Percentiles rank a stretch among this genome's conserved stretches.
These are phyloP conservation scores for Hormaphis cornu DNA, from an alignment of 1,140 invertebrate genomes.

Conservation along the genomic window DNA sequence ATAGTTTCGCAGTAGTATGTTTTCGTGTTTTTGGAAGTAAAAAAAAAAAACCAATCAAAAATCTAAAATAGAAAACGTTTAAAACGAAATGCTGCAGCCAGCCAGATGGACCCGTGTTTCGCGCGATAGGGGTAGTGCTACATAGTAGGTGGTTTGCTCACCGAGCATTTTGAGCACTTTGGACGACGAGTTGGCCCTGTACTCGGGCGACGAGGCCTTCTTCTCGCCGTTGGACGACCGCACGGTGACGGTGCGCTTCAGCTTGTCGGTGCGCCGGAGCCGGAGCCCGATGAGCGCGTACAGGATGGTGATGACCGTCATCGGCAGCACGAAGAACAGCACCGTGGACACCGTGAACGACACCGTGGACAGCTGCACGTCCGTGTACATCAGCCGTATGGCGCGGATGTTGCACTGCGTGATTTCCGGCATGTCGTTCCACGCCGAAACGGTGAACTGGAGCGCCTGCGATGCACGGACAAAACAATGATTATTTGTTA, in stretches of 20 bases:
- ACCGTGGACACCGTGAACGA: slow-evolving; percentile 76
- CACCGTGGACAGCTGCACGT: slow-evolving; percentile 45
- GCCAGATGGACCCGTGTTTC: no score
- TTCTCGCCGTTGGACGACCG: slow-evolving; percentile 33
- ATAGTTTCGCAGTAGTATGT: no score
- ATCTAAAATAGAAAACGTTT: no score
- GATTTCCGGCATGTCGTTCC: not conserved
- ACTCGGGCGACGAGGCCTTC: not conserved
- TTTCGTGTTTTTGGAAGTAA: no score
- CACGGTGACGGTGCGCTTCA: slow-evolving; percentile 40
- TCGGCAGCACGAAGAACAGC: slow-evolving; percentile 75
- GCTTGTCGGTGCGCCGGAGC: slow-evolving; percentile 53
- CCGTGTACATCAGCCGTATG: not conserved
- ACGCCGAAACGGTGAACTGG: slow-evolving; percentile 1
- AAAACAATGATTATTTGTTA: no score
- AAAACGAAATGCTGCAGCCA: no score
- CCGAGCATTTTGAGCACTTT: slow-evolving; percentile 40
- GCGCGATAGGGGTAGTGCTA: no score
- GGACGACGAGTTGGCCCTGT: slow-evolving; percentile 35
- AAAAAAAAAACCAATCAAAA: no score
- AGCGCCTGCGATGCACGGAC: not conserved
- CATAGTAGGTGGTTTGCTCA: slow-evolving; percentile 31
- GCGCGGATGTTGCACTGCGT: slow-evolving; percentile 9
- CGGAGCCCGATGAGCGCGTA: slow-evolving; percentile 72
- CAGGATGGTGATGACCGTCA: slow-evolving; percentile 74